Base-by-base conservation (phyloP, 2,888 invertebrate species). In the Abrostola tripartita region DNA sequence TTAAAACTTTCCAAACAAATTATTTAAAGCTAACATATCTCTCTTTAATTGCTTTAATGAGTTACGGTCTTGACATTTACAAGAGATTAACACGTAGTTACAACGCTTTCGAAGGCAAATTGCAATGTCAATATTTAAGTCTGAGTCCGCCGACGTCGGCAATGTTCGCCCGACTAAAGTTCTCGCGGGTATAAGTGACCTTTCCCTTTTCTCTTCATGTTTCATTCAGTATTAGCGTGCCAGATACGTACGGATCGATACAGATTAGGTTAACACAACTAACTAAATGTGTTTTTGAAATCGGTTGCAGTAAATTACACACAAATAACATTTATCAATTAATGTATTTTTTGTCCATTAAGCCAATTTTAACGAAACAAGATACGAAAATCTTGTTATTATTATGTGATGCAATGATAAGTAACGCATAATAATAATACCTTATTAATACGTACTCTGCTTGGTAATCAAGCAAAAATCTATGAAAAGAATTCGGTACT, bases 81-180 rank as follows among this genome's bases (percentile, higher is more conserved):
- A 52, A 11, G 52, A 66, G 61, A 41, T 56, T 54, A 56, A 68
- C 62, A 51, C 60, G 57, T 59, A 60, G 51, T 44, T 64, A 56
- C 52, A 24, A 24, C 47, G 65, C 66, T 77, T 84, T 82, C 81
- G 83, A 84, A 88, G 84, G 84, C 75, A 81, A 81, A 90, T 89
- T 89, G 85, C 83, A 77, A 65, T 83, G 87, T 92, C 89, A 91
- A 91, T 92, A 91, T 92, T 91, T 86, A 88, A 90, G 82, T 64
- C 61, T 60, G 35, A 47, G 53, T 36, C 60, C 51, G 65, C 63
- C 62, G 65, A 61, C 57, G 63, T 58, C 56, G 49, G 37, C 36
- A 8, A 9, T 7, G 38, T 40, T 47, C 41, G 24, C 40, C 51
- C 42, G 50, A n/a, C 50, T 53, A 37, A 44, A 42, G 37, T 58